A percentile compares a stretch with the other conserved stretches of the same genome.
These are phyloP conservation scores for Abrostola triplasia DNA, from an alignment of 2,888 invertebrate species.

Conservation along the genomic window DNA sequence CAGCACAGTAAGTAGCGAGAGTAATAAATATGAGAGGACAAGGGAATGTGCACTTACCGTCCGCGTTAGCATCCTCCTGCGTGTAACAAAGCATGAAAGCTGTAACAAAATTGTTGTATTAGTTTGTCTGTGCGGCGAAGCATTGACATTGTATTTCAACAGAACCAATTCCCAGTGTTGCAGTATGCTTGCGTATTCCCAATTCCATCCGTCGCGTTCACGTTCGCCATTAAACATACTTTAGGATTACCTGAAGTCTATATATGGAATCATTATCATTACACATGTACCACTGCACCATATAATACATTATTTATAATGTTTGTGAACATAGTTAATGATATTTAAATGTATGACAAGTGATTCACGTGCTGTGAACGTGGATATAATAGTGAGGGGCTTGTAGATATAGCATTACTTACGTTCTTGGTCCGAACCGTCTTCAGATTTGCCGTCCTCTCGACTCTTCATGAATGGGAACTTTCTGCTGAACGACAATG, in stretches of 20 bases:
- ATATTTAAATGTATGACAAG: slow-evolving; percentile 44
- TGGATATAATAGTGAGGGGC: slow-evolving; percentile 25
- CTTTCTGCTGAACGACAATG: slow-evolving; percentile 98
- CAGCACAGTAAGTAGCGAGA: slow-evolving; percentile 79
- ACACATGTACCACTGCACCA: slow-evolving; percentile 52
- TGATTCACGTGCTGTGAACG: slow-evolving; percentile 43
- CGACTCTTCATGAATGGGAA: slow-evolving; percentile 99
- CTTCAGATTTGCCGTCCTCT: slow-evolving; percentile 98
- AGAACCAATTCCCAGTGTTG: slow-evolving; percentile 48
- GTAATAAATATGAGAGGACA: slow-evolving; percentile 57
- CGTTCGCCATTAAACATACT: slow-evolving; percentile 33
- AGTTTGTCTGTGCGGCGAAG: slow-evolving; percentile 60
- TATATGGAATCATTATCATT: slow-evolving; percentile 44
- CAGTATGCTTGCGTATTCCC: slow-evolving; percentile 33
- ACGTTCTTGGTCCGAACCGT: slow-evolving; percentile 99
- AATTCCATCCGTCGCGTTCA: slow-evolving; percentile 21
- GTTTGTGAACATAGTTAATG: slow-evolving; percentile 46
- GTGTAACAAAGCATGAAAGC: slow-evolving; percentile 98
- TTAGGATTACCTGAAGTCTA: slow-evolving; percentile 31
- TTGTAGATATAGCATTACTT: slow-evolving; percentile 87
- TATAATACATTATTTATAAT: slow-evolving; percentile 61
- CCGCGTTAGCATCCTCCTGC: slow-evolving; percentile 96
- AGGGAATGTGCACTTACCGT: slow-evolving; percentile 91
- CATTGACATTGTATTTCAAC: slow-evolving; percentile 31
- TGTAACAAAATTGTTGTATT: slow-evolving; percentile 90